Percentiles rank a stretch among this genome's conserved stretches.
These are phyloP conservation scores for Mesaphorura yosii DNA, from an alignment of 1,140 invertebrate genomes.

Conservation along the genomic window DNA sequence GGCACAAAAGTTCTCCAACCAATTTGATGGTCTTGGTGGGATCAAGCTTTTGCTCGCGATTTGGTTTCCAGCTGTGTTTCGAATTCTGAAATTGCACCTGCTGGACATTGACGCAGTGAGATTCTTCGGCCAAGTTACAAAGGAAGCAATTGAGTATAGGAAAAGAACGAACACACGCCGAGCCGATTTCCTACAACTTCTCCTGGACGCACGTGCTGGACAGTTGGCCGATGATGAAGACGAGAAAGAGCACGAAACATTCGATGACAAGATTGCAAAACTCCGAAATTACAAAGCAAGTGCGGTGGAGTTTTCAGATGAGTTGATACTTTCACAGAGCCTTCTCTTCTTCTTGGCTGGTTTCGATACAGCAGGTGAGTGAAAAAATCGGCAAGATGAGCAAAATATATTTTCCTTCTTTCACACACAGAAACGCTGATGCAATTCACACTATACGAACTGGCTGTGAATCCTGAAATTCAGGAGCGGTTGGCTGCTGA, in stretches of 20 bases:
- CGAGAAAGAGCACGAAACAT: neutral
- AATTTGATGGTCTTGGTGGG: neutral
- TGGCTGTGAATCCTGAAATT: constrained; percentile 37
- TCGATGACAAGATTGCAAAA: constrained; percentile 7
- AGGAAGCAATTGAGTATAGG: constrained; percentile 2
- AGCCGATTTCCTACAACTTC: constrained; percentile 37
- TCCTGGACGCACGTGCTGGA: constrained; percentile 35
- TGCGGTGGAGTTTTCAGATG: constrained; percentile 8
- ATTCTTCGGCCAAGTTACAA: constrained; percentile 7
- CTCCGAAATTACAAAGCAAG: neutral
- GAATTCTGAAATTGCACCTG: neutral
- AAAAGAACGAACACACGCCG: constrained; percentile 9
- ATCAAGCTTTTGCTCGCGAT: constrained; percentile 5
- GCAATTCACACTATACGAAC: constrained; percentile 9
- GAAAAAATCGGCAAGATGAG: too few relatives aligned
- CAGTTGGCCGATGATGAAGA: constrained; percentile 1
- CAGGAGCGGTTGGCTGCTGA: constrained; percentile 38
- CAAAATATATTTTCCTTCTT: too few relatives aligned
- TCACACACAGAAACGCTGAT: constrained; percentile 16
- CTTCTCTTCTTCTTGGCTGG: constrained; percentile 29
- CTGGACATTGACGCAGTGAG: neutral
- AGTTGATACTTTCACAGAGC: constrained; percentile 17
- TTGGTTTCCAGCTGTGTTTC: neutral
- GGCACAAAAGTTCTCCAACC: neutral
- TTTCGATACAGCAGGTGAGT: constrained; percentile 35